Evolutionary conservation across 23 tunicate genomes (phyloP).

Genomic region (Oikopleura dioica): DNA sequence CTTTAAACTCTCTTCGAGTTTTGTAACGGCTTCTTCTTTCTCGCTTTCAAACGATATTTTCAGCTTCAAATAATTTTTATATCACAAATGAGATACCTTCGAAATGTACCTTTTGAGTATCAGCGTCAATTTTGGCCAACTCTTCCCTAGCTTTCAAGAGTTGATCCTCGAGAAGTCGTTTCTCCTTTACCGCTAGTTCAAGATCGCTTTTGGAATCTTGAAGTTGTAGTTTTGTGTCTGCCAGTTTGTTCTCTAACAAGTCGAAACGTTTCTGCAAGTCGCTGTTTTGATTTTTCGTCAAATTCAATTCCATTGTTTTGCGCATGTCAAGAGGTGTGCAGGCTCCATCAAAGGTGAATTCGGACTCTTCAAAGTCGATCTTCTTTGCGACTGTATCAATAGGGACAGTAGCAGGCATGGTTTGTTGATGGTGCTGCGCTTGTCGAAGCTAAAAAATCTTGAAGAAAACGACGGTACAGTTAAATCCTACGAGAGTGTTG

Average conservation of each 20-base stretch:
- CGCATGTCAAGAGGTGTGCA: neutral
- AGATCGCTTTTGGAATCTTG: neutral
- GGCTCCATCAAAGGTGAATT: neutral
- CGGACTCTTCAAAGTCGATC: conserved; percentile 9
- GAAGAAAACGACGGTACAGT: neutral
- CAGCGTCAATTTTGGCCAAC: neutral
- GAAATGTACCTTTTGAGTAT: neutral
- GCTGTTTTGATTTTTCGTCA: neutral
- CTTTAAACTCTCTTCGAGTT: neutral
- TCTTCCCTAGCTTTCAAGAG: neutral
- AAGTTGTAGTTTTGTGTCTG: neutral
- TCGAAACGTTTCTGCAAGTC: neutral
- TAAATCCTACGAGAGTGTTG: neutral
- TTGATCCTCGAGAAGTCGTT: neutral
- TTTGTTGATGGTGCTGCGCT: neutral
- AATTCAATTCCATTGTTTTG: neutral
- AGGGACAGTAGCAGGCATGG: no score
- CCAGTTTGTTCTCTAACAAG: neutral
- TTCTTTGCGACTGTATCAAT: conserved; percentile 1
- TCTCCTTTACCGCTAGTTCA: neutral
- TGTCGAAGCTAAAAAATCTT: neutral
- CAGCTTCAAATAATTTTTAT: no score
- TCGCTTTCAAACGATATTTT: no score
- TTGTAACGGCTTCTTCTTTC: neutral
- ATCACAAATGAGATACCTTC: neutral